A percentile compares a stretch with the other conserved stretches of the same genome.
These are phyloP conservation scores for Megalonaias nervosa DNA, from an alignment of 1,140 invertebrate genomes.

Conservation along the genomic window DNA sequence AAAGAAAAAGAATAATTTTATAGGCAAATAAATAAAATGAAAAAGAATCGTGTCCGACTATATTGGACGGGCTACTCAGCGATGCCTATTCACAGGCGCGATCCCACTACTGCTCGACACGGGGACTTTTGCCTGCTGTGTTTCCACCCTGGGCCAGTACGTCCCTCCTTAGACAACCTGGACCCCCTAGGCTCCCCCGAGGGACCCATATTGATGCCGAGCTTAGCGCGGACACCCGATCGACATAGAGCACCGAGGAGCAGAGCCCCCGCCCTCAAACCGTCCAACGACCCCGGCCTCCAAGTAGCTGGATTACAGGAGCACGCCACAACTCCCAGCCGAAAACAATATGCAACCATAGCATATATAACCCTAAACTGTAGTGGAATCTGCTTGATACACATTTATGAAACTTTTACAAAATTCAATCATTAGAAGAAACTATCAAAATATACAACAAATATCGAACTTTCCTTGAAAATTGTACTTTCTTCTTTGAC, in stretches of 20 bases:
- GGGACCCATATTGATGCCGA: slow-evolving; percentile 89
- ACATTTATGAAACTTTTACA: too few species aligned
- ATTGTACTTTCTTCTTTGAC: too few species aligned
- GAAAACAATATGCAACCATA: not conserved
- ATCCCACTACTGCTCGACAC: slow-evolving; percentile 97
- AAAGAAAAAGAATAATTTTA: not conserved
- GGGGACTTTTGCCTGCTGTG: slow-evolving; percentile 97
- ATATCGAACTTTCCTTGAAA: too few species aligned
- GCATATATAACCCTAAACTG: too few species aligned
- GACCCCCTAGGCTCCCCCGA: slow-evolving; percentile 53
- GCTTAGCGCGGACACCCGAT: slow-evolving; percentile 78
- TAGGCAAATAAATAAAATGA: slow-evolving; percentile 18
- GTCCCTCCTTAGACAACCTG: slow-evolving; percentile 93
- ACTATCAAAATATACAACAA: too few species aligned
- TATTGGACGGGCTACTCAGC: slow-evolving; percentile 87
- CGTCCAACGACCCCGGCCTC: slow-evolving; percentile 75
- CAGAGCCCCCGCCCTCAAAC: slow-evolving; percentile 84
- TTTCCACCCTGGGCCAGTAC: slow-evolving; percentile 97
- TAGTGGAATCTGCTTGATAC: too few species aligned
- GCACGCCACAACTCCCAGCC: slow-evolving; percentile 72
- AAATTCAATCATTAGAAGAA: too few species aligned
- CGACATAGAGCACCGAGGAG: slow-evolving; percentile 69
- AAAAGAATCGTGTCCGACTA: slow-evolving; percentile 87
- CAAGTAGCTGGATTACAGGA: slow-evolving; percentile 95
- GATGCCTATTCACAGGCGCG: slow-evolving; percentile 93